Percentiles rank a stretch among this genome's conserved stretches.
Conservation (phyloP, 2,797 vertebrate species). For the Tauraco hartlaubi region DNA sequence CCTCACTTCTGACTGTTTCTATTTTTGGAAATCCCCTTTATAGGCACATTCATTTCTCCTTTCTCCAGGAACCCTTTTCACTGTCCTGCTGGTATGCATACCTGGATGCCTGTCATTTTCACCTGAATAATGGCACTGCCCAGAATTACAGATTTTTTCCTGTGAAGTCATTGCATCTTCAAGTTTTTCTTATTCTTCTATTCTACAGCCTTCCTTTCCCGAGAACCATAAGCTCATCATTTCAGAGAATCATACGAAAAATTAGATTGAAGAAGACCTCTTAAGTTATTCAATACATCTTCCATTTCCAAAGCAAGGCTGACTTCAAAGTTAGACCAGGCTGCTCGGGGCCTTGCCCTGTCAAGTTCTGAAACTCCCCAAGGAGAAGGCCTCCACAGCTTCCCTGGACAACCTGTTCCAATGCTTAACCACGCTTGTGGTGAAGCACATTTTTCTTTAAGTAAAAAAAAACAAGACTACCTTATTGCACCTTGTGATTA, state of each 20-base stretch:
- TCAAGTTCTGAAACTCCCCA: neutral
- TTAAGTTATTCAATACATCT: neutral
- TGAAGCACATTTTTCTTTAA: neutral
- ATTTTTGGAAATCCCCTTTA: neutral
- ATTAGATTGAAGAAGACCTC: neutral
- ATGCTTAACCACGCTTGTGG: rapidly evolving
- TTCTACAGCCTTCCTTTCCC: neutral
- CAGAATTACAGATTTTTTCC: neutral
- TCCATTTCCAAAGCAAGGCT: neutral
- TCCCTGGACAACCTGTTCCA: neutral
- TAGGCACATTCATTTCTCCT: neutral
- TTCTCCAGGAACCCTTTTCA: neutral
- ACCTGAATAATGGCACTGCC: neutral
- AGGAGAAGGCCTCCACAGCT: neutral
- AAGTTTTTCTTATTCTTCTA: neutral
- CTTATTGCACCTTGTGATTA: neutral
- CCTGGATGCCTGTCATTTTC: neutral
- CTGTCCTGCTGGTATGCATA: neutral
- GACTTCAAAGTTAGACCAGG: neutral
- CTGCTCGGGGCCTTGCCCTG: rapidly evolving
- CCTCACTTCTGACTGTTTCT: neutral
- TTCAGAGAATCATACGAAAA: neutral
- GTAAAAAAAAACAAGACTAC: neutral
- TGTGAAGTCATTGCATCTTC: neutral
- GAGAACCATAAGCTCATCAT: neutral